phyloP scores from a whole-genome alignment of 1,140 invertebrate genomes.

The Fopius arisanus region DNA sequence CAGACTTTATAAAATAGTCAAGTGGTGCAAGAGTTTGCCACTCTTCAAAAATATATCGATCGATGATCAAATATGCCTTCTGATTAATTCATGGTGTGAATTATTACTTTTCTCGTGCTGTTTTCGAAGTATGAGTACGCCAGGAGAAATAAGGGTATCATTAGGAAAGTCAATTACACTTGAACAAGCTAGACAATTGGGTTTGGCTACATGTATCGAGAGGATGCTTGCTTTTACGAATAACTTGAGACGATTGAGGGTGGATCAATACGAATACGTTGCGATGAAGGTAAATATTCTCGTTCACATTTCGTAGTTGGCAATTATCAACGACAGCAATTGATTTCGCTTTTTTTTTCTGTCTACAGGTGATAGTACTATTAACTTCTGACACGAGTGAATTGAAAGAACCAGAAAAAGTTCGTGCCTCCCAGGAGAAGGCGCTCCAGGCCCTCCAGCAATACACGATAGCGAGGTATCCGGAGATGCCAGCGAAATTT shows the following conservation, averaged over 20 bases:
- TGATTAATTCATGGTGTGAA: slow-evolving; percentile 98
- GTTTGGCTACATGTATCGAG: slow-evolving; percentile 84
- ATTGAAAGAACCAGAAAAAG: slow-evolving; percentile 89
- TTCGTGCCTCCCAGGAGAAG: slow-evolving; percentile 91
- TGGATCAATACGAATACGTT: slow-evolving; percentile 97
- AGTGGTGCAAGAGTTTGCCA: slow-evolving; percentile 97
- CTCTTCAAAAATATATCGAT: slow-evolving; percentile 96
- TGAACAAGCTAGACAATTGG: slow-evolving; percentile 75
- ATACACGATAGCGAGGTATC: slow-evolving; percentile 91
- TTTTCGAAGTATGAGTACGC: slow-evolving; percentile 85
- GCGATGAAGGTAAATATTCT: slow-evolving; percentile 87
- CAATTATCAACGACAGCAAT: no score
- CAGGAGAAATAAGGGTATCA: slow-evolving; percentile 85
- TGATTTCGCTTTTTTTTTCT: no score
- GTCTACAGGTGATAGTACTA: slow-evolving; percentile 79
- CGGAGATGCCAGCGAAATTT: slow-evolving; percentile 92
- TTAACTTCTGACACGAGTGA: slow-evolving; percentile 94
- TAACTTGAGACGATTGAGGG: slow-evolving; percentile 84
- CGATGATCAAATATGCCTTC: slow-evolving; percentile 94
- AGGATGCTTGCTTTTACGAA: slow-evolving; percentile 94
- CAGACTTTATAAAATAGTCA: slow-evolving; percentile 95
- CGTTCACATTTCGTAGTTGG: no score
- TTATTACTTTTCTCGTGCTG: slow-evolving; percentile 91
- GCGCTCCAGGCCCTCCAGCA: slow-evolving; percentile 90
- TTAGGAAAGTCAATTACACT: slow-evolving; percentile 80